A percentile compares a stretch with the other conserved stretches of the same genome.
Conservation (phyloP, 2,797 vertebrate genomes). For the Thamnophis elegans region DNA sequence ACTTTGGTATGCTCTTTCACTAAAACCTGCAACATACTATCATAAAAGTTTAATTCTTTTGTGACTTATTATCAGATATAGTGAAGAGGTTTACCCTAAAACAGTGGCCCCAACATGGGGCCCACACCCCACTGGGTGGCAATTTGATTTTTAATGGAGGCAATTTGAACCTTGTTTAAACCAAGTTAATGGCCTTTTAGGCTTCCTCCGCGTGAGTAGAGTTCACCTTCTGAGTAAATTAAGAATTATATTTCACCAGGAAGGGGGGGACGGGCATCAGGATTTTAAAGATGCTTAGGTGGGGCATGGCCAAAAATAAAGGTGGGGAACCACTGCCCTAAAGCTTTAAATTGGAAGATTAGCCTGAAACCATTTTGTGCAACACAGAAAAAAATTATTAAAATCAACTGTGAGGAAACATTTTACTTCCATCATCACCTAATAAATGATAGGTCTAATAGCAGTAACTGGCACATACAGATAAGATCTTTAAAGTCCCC, state of each 20-base stretch:
- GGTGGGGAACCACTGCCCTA: no score
- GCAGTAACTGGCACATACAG: neutral
- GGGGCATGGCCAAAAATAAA: no score
- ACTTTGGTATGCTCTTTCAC: neutral
- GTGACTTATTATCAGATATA: neutral
- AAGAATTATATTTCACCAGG: no score
- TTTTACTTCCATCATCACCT: neutral
- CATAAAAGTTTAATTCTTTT: neutral
- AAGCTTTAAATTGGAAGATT: slow-evolving; percentile 34
- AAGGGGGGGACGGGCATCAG: no score
- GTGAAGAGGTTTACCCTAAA: neutral
- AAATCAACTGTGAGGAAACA: neutral
- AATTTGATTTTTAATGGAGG: no score
- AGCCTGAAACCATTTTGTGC: neutral
- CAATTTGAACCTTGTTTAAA: no score
- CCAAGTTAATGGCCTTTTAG: no score
- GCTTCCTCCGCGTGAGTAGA: no score
- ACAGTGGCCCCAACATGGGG: no score
- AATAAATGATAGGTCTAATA: neutral
- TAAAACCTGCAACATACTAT: neutral
- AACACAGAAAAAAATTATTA: neutral
- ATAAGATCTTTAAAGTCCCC: neutral
- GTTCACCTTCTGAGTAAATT: no score
- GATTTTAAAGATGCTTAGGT: no score
- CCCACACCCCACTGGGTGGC: no score